Base-by-base conservation (phyloP, 2,888 invertebrate species). In the Bhutanitis thaidina region DNA sequence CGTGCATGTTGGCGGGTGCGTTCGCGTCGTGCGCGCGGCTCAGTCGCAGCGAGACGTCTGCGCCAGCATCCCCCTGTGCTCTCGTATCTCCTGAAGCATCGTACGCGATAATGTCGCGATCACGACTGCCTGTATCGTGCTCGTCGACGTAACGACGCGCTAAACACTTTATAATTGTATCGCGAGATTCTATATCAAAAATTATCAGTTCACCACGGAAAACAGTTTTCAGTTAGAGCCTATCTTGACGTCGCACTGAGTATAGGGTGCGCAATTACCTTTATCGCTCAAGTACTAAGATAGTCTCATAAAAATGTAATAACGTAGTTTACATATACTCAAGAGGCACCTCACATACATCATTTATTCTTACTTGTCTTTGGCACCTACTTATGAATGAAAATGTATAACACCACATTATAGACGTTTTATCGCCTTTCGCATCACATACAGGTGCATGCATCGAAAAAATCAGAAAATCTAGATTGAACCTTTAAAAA, bases 131-230 rank as follows among this genome's bases (percentile, higher is more conserved):
- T 70, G 72, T 74, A 34, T 34, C 34, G 34, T 13, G 34, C 13
- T 34, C 13, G 71, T 74, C 73, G 58, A 62, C 69, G 69, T 75
- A 73, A 75, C 71, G 74, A 71, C 70, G 77, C 84, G 87, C 85
- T 88, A 87, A 87, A 78, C 77, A 71, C 74, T 79, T 80, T 81
- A 78, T 88, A 87, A 88, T 88, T 88, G 82, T 82, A 85, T 74
- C 79, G 80, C 81, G 73, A 80, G 77, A 85, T 83, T 78, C 77
- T 86, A 75, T 86, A 84, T 79, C 77, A 65, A 76, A 80, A 86
- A 86, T 88, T 87, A 87, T 87, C 88, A 87, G 83, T 65, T 75
- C 65, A 65, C 74, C 72, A 76, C 75, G 81, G 83, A 84, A 84
- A 84, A 85, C 75, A 73, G 73, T 80, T 77, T 82, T 82, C 71